Conservation (phyloP, 2,888 invertebrate species). For the Erpobdella octoculata region DNA sequence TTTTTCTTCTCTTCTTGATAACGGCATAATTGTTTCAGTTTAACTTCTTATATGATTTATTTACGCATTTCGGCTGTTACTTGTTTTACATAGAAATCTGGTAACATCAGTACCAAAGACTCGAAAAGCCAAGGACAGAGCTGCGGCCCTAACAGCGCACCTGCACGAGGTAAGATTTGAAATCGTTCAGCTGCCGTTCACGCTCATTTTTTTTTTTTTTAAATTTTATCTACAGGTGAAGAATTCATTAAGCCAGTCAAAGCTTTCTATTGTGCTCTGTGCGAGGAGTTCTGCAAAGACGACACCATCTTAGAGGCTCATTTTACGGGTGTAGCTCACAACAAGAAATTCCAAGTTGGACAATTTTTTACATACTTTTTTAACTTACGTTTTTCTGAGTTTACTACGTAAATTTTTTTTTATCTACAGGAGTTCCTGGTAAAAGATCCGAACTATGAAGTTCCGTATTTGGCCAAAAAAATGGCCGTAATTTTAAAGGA, state of each 20-base stretch:
- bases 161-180: constrained; percentile 6
- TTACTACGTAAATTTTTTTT: background rate
- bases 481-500: constrained; percentile 6
- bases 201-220: no score
- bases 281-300: constrained; percentile 24
- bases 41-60: background rate
- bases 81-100: no score
- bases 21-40: background rate
- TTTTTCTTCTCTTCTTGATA: background rate
- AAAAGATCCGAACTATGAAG: constrained; percentile 7
- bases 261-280: constrained; percentile 28
- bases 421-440: background rate
- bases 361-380: background rate
- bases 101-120: background rate
- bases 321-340: constrained; percentile 19
- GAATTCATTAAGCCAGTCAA: constrained; percentile 27
- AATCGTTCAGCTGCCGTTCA: no score
- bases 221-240: no score
- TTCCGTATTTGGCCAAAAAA: constrained; percentile 1
- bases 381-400: background rate
- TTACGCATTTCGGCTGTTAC: no score
- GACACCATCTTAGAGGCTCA: constrained; percentile 12
- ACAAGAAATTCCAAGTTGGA: constrained; percentile 27
- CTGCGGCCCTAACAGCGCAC: background rate
- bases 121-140: no score